phyloP scores from a whole-genome alignment of 2,113 vertebrate species.

The Epinephelus cyanopodus region DNA sequence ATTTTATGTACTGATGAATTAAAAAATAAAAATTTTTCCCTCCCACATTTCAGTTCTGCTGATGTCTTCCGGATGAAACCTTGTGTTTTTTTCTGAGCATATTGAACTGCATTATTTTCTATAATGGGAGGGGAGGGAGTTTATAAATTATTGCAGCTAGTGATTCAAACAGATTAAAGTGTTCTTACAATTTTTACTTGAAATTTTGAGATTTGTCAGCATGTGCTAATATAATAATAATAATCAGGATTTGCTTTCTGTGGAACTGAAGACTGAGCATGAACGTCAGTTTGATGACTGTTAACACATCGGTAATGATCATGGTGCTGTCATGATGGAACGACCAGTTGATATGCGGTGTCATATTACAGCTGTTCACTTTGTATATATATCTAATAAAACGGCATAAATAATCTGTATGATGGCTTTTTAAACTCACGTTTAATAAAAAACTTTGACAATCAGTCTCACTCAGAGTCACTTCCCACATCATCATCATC shows the following conservation, averaged over 20 bases:
- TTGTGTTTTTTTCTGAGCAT: background rate
- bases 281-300: conserved; percentile 31
- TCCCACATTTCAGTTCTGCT: conserved; percentile 84
- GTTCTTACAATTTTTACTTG: conserved; percentile 72
- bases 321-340: conserved; percentile 39
- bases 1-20: background rate
- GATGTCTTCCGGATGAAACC: conserved; percentile 60
- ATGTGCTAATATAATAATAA: conserved; percentile 41
- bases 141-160: conserved; percentile 61
- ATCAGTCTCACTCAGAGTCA: background rate
- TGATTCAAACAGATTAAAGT: conserved; percentile 52
- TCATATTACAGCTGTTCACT: conserved; percentile 48
- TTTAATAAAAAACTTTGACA: conserved; percentile 33
- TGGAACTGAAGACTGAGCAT: conserved; percentile 53
- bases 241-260: conserved; percentile 40
- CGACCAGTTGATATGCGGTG: conserved; percentile 25
- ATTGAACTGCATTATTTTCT: conserved; percentile 56
- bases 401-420: conserved; percentile 15
- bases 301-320: conserved; percentile 17
- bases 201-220: conserved; percentile 69
- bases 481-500: background rate
- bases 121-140: conserved; percentile 27
- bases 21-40: background rate
- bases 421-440: conserved; percentile 32
- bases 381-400: conserved; percentile 73